These are phyloP conservation scores for Bolinopsis microptera DNA, from an alignment of 37 sponge, comb jelly and placozoan species.

Conservation along the genomic window DNA sequence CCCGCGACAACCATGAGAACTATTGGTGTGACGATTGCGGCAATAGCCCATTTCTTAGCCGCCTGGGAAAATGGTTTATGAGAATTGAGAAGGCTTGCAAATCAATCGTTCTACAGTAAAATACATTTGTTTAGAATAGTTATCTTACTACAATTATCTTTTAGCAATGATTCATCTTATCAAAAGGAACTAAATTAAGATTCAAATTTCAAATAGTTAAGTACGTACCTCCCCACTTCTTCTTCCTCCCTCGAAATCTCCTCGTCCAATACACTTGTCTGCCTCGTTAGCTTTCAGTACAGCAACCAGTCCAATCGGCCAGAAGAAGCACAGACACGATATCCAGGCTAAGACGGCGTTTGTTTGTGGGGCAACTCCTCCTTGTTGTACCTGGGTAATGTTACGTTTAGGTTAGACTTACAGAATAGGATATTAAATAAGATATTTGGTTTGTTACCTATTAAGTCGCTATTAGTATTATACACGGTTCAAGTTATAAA, in stretches of 20 bases:
- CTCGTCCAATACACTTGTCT: background rate
- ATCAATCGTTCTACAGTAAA: too few relatives aligned
- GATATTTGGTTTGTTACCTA: too few relatives aligned
- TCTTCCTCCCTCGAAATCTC: background rate
- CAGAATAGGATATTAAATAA: too few relatives aligned
- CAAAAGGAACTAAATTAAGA: background rate
- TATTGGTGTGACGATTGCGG: constrained; percentile 6
- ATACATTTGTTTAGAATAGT: too few relatives aligned
- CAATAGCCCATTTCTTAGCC: constrained; percentile 46
- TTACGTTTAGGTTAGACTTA: too few relatives aligned
- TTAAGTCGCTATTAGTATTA: too few relatives aligned
- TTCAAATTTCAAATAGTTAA: too few relatives aligned
- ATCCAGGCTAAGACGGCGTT: constrained; percentile 39
- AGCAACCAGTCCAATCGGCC: constrained; percentile 57
- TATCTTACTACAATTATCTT: too few relatives aligned
- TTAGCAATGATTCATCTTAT: too few relatives aligned
- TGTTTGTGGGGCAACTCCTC: background rate
- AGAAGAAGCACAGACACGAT: constrained; percentile 47
- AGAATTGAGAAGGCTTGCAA: too few relatives aligned
- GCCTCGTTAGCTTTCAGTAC: background rate
- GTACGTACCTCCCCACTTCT: background rate
- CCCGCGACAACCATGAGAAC: background rate
- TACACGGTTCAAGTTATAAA: too few relatives aligned
- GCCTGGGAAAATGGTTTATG: too few relatives aligned
- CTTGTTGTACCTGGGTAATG: constrained; percentile 16